phyloP scores from a whole-genome alignment of 2,888 invertebrate genomes.

The Lepidochitona cinerea region DNA sequence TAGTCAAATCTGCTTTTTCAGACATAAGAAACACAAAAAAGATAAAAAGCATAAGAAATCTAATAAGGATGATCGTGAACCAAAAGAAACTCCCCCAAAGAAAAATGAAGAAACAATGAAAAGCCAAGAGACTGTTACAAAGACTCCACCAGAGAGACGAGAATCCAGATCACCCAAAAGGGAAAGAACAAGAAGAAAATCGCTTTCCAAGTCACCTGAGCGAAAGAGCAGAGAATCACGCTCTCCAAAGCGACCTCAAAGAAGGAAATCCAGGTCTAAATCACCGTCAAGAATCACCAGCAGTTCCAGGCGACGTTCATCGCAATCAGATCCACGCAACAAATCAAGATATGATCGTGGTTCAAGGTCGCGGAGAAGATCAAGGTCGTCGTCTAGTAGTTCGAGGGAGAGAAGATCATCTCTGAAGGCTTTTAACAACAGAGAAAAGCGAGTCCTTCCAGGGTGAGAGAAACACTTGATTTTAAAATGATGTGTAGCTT shows the following conservation, averaged over 20 bases:
- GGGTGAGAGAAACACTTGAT: no score
- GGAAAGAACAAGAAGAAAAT: background rate
- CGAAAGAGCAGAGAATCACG: slow-evolving; percentile 10
- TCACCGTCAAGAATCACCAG: slow-evolving; percentile 5
- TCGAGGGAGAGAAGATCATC: no score
- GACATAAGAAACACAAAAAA: slow-evolving; percentile 37
- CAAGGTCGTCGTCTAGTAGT: slow-evolving; percentile 19
- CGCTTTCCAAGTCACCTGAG: background rate
- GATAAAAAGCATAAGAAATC: slow-evolving; percentile 27
- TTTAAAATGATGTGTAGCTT: no score
- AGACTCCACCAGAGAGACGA: background rate
- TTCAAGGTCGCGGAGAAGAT: slow-evolving; percentile 27
- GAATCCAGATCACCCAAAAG: slow-evolving; percentile 18
- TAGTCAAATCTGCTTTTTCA: background rate
- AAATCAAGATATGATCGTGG: slow-evolving; percentile 15
- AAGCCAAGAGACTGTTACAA: background rate
- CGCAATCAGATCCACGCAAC: slow-evolving; percentile 4
- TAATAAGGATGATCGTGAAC: slow-evolving; percentile 7
- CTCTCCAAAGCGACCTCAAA: slow-evolving; percentile 4
- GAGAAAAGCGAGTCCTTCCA: no score
- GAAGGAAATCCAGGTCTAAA: slow-evolving; percentile 12
- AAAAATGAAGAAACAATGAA: background rate
- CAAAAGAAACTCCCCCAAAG: background rate
- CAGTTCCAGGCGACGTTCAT: slow-evolving; percentile 8
- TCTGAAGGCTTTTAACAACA: no score